Conservation (phyloP, 2,113 vertebrate genomes). For the Calonectris borealis region DNA sequence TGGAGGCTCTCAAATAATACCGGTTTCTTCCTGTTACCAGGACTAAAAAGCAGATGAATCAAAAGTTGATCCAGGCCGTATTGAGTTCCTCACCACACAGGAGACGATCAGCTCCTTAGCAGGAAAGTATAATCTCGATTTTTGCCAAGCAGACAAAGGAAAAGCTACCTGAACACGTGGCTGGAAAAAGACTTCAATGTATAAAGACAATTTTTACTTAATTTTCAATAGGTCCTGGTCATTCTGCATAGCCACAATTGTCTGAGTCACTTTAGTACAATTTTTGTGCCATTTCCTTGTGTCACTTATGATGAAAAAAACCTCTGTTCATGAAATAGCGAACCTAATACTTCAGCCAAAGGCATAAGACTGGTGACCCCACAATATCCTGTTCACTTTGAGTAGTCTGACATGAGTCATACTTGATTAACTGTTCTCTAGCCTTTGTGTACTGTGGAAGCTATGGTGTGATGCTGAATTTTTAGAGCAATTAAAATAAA, state of each 20-base stretch:
- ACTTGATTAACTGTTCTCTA: background rate
- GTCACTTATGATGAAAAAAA: background rate
- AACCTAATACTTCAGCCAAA: background rate
- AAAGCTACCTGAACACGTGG: background rate
- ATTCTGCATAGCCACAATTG: background rate
- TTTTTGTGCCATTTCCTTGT: background rate
- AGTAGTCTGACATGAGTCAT: background rate
- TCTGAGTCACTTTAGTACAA: background rate
- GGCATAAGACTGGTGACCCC: background rate
- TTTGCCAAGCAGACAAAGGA: background rate
- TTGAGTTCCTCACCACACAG: background rate
- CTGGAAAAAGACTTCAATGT: background rate
- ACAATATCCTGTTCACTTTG: constrained; percentile 22
- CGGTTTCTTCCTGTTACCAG: constrained; percentile 7
- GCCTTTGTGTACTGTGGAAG: background rate
- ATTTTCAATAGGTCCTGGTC: background rate
- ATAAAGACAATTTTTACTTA: background rate
- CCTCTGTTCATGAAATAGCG: background rate
- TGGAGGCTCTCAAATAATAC: constrained; percentile 39
- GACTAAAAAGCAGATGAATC: constrained; percentile 57
- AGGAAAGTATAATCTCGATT: constrained; percentile 22
- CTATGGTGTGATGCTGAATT: background rate
- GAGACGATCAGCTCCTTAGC: background rate
- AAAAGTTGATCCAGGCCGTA: constrained; percentile 20
- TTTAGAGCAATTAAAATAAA: constrained; percentile 27